phyloP scores from a whole-genome alignment of 2,888 invertebrate genomes.

The Allolobophora icterica region DNA sequence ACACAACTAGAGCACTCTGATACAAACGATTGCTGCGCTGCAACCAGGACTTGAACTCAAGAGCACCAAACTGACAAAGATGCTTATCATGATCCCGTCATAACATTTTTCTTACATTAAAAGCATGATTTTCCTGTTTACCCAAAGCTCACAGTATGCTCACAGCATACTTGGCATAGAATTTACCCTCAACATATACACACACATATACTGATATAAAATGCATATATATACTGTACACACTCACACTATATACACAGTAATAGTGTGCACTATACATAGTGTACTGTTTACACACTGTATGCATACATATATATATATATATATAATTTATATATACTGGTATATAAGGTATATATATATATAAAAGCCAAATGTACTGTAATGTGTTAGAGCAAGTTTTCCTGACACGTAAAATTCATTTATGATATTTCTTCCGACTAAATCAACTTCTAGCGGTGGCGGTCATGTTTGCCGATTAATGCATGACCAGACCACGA shows the following conservation, averaged over 20 bases:
- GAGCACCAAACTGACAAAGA: conserved; percentile 2
- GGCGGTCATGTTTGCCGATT: conserved; percentile 24
- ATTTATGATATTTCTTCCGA: conserved; percentile 27
- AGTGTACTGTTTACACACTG: too few relatives aligned
- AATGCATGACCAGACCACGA: conserved; percentile 24
- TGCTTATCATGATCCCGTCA: background rate
- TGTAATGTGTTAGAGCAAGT: conserved; percentile 3
- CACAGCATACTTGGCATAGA: background rate
- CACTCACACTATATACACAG: too few relatives aligned
- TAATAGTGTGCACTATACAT: too few relatives aligned
- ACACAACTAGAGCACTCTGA: background rate
- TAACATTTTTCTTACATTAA: background rate
- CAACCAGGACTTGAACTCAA: background rate
- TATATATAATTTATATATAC: background rate
- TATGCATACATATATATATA: background rate
- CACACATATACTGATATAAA: background rate
- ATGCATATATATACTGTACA: background rate
- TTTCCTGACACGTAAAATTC: conserved; percentile 29
- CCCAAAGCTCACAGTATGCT: background rate
- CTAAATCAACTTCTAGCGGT: conserved; percentile 19
- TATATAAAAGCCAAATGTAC: background rate
- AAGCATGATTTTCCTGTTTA: background rate
- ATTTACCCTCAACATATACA: background rate
- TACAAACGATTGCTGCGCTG: background rate
- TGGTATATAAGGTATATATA: background rate